Conservation (phyloP, 2,113 vertebrate species). For the Emberiza fucata region DNA sequence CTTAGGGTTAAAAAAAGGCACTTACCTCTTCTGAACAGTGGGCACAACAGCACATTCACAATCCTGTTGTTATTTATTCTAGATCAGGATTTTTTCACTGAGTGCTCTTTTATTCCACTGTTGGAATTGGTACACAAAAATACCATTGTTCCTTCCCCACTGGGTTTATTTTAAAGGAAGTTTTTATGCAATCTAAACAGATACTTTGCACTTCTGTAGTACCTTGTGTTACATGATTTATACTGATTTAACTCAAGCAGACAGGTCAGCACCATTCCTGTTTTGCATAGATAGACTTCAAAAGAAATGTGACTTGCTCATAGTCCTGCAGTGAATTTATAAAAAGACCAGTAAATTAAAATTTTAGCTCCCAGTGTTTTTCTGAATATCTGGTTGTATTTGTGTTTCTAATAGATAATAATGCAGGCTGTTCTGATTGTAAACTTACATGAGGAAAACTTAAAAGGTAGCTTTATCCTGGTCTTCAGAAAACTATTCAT, state of each 20-base stretch:
- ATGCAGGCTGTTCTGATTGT: not conserved
- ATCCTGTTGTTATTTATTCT: not conserved
- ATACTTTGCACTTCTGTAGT: conserved; percentile 62
- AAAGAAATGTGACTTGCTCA: conserved; percentile 14
- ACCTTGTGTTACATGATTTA: not conserved
- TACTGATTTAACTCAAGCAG: not conserved
- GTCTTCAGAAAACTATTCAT: not conserved
- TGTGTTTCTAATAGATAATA: not conserved
- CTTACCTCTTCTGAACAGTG: not conserved
- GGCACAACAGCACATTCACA: not conserved
- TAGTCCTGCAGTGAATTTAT: not conserved
- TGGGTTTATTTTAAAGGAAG: not conserved
- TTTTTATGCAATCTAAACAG: not conserved
- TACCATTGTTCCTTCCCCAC: not conserved
- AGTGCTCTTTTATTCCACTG: not conserved
- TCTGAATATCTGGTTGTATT: not conserved
- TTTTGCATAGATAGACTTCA: not conserved
- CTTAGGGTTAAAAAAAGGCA: not conserved
- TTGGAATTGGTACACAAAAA: not conserved
- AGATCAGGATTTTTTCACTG: not conserved
- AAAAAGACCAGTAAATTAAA: not conserved
- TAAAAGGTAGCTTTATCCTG: not conserved
- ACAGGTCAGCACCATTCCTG: not conserved
- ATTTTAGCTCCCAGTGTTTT: not conserved
- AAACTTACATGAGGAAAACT: not conserved